These are phyloP conservation scores for Forbesichthys agassizii DNA, from an alignment of 2,113 vertebrate genomes.

Conservation along the genomic window DNA sequence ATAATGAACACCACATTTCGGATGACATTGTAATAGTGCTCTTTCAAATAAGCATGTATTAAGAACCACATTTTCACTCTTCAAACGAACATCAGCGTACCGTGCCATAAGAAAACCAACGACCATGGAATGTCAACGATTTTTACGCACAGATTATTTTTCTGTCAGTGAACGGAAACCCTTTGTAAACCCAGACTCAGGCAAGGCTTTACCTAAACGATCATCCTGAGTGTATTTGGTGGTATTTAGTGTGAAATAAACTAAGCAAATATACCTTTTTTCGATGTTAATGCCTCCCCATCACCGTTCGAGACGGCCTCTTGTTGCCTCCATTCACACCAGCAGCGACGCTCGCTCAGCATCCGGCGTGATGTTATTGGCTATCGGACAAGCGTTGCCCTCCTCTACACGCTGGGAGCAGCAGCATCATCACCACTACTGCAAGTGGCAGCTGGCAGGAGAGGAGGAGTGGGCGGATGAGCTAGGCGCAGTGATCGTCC, in stretches of 20 bases:
- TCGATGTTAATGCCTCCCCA: slow-evolving; percentile 70
- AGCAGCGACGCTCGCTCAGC: slow-evolving; percentile 63
- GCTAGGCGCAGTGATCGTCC: slow-evolving; percentile 32
- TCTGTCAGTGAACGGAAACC: slow-evolving; percentile 17
- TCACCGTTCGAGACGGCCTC: slow-evolving; percentile 66
- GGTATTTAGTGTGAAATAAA: background rate
- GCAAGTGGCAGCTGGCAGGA: slow-evolving; percentile 63
- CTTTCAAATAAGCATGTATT: slow-evolving; percentile 4
- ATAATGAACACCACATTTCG: slow-evolving; percentile 32
- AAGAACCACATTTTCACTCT: slow-evolving; percentile 27
- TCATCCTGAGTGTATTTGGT: background rate
- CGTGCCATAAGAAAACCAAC: slow-evolving; percentile 30
- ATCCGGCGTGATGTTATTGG: slow-evolving; percentile 77
- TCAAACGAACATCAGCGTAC: slow-evolving; percentile 26
- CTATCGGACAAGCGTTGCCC: slow-evolving; percentile 68
- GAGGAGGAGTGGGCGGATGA: slow-evolving; percentile 36
- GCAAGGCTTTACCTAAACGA: background rate
- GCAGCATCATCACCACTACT: slow-evolving; percentile 51
- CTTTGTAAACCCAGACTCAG: background rate
- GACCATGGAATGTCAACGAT: slow-evolving; percentile 26
- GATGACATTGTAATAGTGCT: slow-evolving; percentile 25
- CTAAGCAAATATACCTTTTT: slow-evolving; percentile 56
- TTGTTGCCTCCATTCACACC: slow-evolving; percentile 75
- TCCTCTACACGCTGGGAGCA: slow-evolving; percentile 64
- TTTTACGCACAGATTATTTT: slow-evolving; percentile 21